phyloP scores from a whole-genome alignment of 2,113 vertebrate species.

The Crotalus viridis region DNA sequence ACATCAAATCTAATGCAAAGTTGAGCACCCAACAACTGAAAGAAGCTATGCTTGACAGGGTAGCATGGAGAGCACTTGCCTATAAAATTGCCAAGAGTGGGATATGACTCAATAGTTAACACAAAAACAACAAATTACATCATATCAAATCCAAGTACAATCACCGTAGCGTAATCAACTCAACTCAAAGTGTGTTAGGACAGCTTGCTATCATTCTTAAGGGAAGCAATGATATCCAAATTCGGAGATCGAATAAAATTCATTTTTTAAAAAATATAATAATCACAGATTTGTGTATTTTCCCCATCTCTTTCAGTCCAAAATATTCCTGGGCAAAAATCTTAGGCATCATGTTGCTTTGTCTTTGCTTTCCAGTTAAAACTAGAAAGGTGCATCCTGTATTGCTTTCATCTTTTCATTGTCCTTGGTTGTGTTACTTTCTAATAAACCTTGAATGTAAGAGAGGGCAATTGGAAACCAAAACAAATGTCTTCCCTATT shows the following conservation, averaged over 20 bases:
- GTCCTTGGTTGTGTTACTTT: not conserved
- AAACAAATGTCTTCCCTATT: not conserved
- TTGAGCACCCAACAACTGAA: too few species aligned
- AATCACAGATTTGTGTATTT: not conserved
- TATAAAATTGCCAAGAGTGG: too few species aligned
- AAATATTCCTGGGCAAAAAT: slow-evolving; percentile 19
- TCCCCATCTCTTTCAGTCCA: not conserved
- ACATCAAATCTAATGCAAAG: too few species aligned
- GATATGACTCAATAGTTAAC: too few species aligned
- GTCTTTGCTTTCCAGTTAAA: not conserved
- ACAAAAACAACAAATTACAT: not conserved
- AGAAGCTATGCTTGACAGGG: too few species aligned
- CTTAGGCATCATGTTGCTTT: not conserved
- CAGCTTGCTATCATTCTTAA: slow-evolving; percentile 18
- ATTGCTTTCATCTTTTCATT: not conserved
- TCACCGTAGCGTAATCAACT: slow-evolving; percentile 11
- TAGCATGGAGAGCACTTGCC: too few species aligned
- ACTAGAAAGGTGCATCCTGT: not conserved
- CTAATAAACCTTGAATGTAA: not conserved
- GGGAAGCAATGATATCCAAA: slow-evolving; percentile 26
- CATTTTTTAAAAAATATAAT: not conserved
- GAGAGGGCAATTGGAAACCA: not conserved
- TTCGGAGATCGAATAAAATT: not conserved
- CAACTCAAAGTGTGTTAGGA: slow-evolving; percentile 22
- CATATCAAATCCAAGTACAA: slow-evolving; percentile 10